These are phyloP conservation scores for Campylomormyrus numenius DNA, from an alignment of 2,113 vertebrate genomes.

Conservation along the genomic window DNA sequence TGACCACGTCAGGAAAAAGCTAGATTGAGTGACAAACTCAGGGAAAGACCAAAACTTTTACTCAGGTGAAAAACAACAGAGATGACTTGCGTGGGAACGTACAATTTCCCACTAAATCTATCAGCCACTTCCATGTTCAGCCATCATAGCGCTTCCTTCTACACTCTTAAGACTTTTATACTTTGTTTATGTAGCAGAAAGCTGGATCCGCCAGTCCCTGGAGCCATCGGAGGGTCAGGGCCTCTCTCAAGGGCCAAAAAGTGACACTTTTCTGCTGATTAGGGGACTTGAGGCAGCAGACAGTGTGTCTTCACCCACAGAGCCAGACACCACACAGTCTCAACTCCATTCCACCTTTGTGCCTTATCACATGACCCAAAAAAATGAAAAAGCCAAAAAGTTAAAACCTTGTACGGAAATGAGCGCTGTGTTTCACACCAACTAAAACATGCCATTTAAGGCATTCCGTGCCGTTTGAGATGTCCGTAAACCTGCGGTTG, in stretches of 20 bases:
- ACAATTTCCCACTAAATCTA: background rate
- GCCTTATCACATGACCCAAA: background rate
- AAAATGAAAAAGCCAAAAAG: background rate
- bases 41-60: background rate
- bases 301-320: background rate
- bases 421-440: background rate
- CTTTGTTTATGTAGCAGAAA: background rate
- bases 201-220: background rate
- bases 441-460: background rate
- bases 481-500: background rate
- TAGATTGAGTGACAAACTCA: background rate
- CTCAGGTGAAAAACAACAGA: background rate
- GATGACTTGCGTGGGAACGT: background rate
- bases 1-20: background rate
- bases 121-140: background rate
- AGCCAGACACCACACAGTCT: background rate
- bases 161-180: background rate
- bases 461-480: background rate
- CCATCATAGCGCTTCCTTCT: background rate
- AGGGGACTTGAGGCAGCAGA: background rate
- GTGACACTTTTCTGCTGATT: background rate
- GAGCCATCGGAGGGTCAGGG: background rate
- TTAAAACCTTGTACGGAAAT: no score
- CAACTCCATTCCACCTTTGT: background rate
- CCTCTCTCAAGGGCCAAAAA: background rate